phyloP scores from a whole-genome alignment of 2,888 invertebrate species.

The Cephus pulcher region DNA sequence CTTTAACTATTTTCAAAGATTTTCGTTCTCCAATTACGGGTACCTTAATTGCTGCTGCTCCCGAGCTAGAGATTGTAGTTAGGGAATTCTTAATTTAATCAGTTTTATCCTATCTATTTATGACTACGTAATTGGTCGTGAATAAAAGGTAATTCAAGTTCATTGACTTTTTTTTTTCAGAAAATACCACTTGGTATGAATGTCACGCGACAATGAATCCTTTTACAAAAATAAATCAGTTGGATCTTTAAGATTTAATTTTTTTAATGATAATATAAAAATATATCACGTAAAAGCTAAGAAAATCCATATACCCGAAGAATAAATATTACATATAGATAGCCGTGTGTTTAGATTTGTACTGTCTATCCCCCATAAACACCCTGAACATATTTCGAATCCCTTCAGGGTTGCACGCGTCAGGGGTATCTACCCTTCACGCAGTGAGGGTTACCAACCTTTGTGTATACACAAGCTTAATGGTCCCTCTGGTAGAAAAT shows the following conservation, averaged over 20 bases:
- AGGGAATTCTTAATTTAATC: conserved; percentile 23
- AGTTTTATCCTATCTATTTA: conserved; percentile 16
- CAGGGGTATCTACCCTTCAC: conserved; percentile 4
- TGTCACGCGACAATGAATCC: neutral
- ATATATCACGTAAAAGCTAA: neutral
- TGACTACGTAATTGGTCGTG: conserved; percentile 19
- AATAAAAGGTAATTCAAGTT: conserved; percentile 7
- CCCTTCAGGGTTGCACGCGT: conserved; percentile 12
- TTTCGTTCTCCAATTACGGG: neutral
- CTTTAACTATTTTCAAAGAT: neutral
- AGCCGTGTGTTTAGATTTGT: neutral
- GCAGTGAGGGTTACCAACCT: neutral
- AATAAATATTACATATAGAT: neutral
- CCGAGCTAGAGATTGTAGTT: neutral
- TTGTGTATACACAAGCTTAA: neutral
- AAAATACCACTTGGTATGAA: neutral
- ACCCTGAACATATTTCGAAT: conserved; percentile 22
- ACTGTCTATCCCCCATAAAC: conserved; percentile 5
- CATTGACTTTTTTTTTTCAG: conserved; percentile 5
- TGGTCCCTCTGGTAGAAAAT: neutral
- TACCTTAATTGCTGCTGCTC: neutral
- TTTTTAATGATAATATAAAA: neutral
- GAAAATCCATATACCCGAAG: neutral
- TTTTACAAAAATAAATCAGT: neutral
- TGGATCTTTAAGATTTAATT: neutral